These are phyloP conservation scores for Anguilla obscura DNA, from an alignment of 2,797 vertebrate species.

Conservation along the genomic window DNA sequence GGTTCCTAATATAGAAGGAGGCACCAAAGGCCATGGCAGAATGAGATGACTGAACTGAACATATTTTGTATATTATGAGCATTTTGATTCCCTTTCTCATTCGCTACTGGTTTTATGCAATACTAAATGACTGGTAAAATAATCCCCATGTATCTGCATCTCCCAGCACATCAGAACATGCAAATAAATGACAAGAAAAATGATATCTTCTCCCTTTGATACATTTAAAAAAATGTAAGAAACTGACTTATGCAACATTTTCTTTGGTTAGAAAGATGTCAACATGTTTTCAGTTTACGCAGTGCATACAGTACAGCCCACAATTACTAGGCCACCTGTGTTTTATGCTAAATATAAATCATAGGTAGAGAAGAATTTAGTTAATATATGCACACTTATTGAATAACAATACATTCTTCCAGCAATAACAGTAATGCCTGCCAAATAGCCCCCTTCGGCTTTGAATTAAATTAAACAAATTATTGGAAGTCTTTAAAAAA, in stretches of 20 bases:
- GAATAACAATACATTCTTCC: too few species aligned
- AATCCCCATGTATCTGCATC: constrained; percentile 41
- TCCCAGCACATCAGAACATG: neutral
- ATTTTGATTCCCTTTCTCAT: constrained; percentile 19
- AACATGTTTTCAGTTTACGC: neutral
- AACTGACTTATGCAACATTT: neutral
- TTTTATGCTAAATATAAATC: too few species aligned
- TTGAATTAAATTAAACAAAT: too few species aligned
- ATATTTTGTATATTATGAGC: constrained; percentile 22
- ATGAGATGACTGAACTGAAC: constrained; percentile 38
- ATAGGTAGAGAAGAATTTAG: too few species aligned
- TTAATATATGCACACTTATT: too few species aligned
- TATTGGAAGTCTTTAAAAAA: too few species aligned
- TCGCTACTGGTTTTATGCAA: constrained; percentile 40
- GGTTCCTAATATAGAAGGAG: constrained; percentile 50
- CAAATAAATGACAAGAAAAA: neutral
- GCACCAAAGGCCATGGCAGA: constrained; percentile 31
- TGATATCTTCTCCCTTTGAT: neutral
- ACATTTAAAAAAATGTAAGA: neutral
- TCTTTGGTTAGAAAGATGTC: neutral
- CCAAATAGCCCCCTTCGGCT: too few species aligned
- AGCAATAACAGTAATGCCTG: too few species aligned
- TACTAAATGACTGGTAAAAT: constrained; percentile 18
- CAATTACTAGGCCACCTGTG: too few species aligned
- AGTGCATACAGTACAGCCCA: neutral